Base-by-base conservation (phyloP, 2,113 vertebrate genomes). In the Xiphophorus couchianus region DNA sequence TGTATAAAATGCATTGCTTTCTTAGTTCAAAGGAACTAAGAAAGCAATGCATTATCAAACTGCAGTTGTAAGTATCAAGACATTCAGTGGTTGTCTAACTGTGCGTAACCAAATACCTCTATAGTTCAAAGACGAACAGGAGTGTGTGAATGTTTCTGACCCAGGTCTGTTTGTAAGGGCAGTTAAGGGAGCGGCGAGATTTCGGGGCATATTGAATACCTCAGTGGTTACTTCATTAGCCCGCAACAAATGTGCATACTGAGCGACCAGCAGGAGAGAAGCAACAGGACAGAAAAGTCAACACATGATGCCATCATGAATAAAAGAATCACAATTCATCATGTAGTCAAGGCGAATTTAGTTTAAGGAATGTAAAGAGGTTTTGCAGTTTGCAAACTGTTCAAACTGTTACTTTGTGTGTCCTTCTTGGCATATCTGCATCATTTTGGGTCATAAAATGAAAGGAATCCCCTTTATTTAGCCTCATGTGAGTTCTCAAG, bases 181-280 rank as follows among this genome's bases (percentile, higher is more conserved):
- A 30, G 39, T 66, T 67, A 25, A 42, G 63, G 33, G 82, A 77
- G 76, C 62, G 80, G 80, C 62, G 28, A 77, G 84, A 76, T 76
- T 71, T 54, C 39, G 87, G 92, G 69, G 81, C 90, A 88, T 9
- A 83, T 94, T 94, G 94, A 96, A 93, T 97, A 98, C 97, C 97
- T 99, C 97, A 69, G 95, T 96, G 95, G 96, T 99, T 94, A 97
- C 96, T 94, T 96, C 96, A 91, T 94, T 96, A 96, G 96, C 95
- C 94, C 97, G 95, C 96, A 98, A 95, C 95, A 97, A 96, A 95
- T 89, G 96, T 95, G 95, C 95, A 91, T 96, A 97, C 97, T 99
- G 95, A 96, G 76, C 83, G 93, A 95, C 76, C 83, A 93, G 93
- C 94, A 93, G 95, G 94, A 96, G 96, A 96, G 96, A 96, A 96